Base-by-base conservation (phyloP, 2,888 invertebrate species). In the Eupithecia inturbata region DNA sequence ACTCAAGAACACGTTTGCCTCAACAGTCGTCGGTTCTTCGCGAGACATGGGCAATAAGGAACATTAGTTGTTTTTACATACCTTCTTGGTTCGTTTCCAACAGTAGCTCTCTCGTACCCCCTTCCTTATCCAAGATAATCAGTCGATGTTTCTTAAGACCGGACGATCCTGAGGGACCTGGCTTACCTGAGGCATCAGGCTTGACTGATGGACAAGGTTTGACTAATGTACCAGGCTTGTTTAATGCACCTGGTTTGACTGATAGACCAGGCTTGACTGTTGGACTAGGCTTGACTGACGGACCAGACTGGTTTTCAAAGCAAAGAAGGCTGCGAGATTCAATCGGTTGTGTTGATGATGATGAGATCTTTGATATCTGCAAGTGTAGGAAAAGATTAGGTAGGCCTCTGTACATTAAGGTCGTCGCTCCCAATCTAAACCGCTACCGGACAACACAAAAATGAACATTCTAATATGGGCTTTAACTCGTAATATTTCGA, bases 301-400 rank as follows among this genome's bases (percentile, higher is more conserved):
- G 7, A 49, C 49, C 49, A 4, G 4, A 57, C 4, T 12, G 5
- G 26, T 12, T 4, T 22, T 53, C 1, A 26, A 26, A 12, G 5
- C 22, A 14, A 57, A 57, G 57, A 26, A 57, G 57, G 26, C 26
- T 26, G 22, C 26, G 26, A 57, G 26, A 26, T 26, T 19, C 19
- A 9, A 16, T 2, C 10, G 31, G 31, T 31, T 19, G 7, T 7
- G 64, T n/a, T 36, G 36, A 64, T 64, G 33, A 63, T 36, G 63
- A 36, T 36, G 63, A 64, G 0, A 64, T 64, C 33, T 64, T 64
- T n/a, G 64, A 64, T 36, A 64, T 31, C 64, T 64, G 64, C 10
- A 53, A 53, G 49, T 22, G 3, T 53, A 22, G 10, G n/a, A n/a
- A 19, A n/a, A 49, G 3, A 45, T 45, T 31, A 31, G 31, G n/a